Conservation (phyloP, 2,888 invertebrate species). For the Prenolepis imparis region DNA sequence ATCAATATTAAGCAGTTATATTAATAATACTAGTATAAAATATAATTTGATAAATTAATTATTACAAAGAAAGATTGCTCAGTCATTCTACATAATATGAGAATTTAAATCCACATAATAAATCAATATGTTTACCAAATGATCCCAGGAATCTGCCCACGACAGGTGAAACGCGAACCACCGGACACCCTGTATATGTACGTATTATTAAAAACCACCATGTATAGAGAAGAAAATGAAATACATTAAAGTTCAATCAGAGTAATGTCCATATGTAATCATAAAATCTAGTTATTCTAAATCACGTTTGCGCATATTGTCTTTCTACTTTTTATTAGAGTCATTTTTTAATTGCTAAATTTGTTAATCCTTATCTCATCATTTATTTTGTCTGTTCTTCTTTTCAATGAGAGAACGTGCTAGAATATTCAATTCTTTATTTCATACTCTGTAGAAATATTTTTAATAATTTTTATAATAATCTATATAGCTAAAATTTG, state of each 20-base stretch:
- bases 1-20: neutral
- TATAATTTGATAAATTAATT: conserved; percentile 10
- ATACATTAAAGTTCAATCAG: neutral
- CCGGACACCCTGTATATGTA: too few species aligned
- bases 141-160: too few species aligned
- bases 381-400: neutral
- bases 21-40: conserved; percentile 25
- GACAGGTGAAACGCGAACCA: too few species aligned
- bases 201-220: neutral
- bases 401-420: neutral
- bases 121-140: neutral
- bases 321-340: neutral
- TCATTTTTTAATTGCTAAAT: conserved; percentile 6
- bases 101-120: neutral
- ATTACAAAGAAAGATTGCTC: neutral
- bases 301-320: conserved; percentile 49
- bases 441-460: conserved; percentile 25
- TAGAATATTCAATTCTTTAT: conserved; percentile 41
- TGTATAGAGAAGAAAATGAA: neutral
- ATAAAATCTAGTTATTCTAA: conserved; percentile 12
- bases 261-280: conserved; percentile 16
- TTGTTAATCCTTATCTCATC: neutral
- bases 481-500: conserved; percentile 23
- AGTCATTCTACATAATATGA: conserved; percentile 27
- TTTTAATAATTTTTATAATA: conserved; percentile 28